These are phyloP conservation scores for Lymantria dispar DNA, from an alignment of 2,888 invertebrate genomes.

Conservation along the genomic window DNA sequence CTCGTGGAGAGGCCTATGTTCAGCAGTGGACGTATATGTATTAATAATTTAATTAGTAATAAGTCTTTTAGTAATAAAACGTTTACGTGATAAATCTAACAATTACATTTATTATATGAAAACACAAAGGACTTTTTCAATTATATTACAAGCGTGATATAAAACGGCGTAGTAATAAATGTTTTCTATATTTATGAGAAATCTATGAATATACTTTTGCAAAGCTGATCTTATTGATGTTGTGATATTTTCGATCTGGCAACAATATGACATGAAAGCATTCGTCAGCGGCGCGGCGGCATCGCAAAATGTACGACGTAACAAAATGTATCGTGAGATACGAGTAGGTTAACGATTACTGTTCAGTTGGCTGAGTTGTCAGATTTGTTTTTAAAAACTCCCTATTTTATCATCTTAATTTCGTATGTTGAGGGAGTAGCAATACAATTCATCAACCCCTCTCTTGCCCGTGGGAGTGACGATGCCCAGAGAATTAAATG, in stretches of 20 bases:
- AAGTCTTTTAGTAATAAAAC: not conserved
- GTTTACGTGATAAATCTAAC: not conserved
- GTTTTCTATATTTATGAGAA: conserved; percentile 3
- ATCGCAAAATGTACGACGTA: conserved; percentile 14
- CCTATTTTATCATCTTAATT: not conserved
- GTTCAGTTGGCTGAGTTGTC: conserved; percentile 9
- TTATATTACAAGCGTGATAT: not conserved
- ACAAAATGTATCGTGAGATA: conserved; percentile 14
- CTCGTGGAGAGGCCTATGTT: not conserved
- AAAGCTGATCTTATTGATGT: conserved; percentile 6
- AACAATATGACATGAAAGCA: conserved; percentile 23
- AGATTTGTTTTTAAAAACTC: conserved; percentile 1
- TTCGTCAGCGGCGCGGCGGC: conserved; percentile 24
- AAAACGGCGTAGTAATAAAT: not conserved
- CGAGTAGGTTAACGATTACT: conserved; percentile 19
- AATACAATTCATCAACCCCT: too few relatives aligned
- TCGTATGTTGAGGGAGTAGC: too few relatives aligned
- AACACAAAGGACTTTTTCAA: not conserved
- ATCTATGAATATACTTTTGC: conserved; percentile 20
- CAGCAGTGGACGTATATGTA: too few relatives aligned
- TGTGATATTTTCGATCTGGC: conserved; percentile 18
- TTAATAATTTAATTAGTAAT: too few relatives aligned
- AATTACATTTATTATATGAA: not conserved
- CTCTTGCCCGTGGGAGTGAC: too few relatives aligned
- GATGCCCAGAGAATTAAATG: too few relatives aligned